phyloP scores from a whole-genome alignment of 1,140 invertebrate genomes.

The Macrotrachela quadricornifera region DNA sequence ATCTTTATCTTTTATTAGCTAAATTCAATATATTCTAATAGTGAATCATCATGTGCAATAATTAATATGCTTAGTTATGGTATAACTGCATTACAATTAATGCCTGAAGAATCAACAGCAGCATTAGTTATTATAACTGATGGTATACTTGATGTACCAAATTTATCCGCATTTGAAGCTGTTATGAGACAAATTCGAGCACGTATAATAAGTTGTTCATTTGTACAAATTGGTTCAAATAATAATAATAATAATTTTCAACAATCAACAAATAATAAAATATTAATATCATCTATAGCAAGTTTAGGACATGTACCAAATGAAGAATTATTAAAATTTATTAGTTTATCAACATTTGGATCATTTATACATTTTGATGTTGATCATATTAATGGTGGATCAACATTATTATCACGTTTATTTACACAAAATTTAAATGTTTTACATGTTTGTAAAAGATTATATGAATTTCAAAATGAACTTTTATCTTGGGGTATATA shows the following conservation, averaged over 20 bases:
- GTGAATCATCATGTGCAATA: slow-evolving; percentile 18
- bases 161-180: slow-evolving; percentile 47
- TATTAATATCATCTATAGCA: slow-evolving; percentile 11
- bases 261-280: slow-evolving; percentile 1
- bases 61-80: slow-evolving; percentile 58
- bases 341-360: slow-evolving; percentile 54
- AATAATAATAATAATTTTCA: slow-evolving; percentile 21
- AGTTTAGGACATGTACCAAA: slow-evolving; percentile 43
- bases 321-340: slow-evolving; percentile 51
- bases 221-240: slow-evolving; percentile 48
- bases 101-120: slow-evolving; percentile 54
- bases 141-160: slow-evolving; percentile 53
- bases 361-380: slow-evolving; percentile 24
- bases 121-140: slow-evolving; percentile 58
- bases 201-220: slow-evolving; percentile 53
- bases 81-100: slow-evolving; percentile 48
- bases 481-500: not conserved
- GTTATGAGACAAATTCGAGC: slow-evolving; percentile 50
- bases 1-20: too few species aligned
- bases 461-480: not conserved
- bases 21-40: too few species aligned
- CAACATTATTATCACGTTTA: not conserved
- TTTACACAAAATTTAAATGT: not conserved
- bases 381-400: too few species aligned
- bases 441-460: not conserved